Percentiles rank a stretch among this genome's conserved stretches.
These are phyloP conservation scores for Arothron firmamentum DNA, from an alignment of 2,113 vertebrate species.

Conservation along the genomic window DNA sequence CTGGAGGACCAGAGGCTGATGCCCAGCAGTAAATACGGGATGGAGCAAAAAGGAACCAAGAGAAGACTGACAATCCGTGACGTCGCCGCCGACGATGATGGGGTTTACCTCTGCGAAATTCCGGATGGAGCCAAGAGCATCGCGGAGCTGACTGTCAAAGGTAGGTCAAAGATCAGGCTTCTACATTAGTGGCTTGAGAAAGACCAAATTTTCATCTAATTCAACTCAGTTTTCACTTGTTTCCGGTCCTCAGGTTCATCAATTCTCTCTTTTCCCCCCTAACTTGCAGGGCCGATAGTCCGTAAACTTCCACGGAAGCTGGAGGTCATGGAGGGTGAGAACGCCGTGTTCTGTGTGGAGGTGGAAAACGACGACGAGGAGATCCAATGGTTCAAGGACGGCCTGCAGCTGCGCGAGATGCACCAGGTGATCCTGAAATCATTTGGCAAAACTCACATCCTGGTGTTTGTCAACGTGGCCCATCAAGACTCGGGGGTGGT, in stretches of 20 bases:
- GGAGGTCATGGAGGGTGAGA: constrained; percentile 91
- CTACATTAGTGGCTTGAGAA: neutral
- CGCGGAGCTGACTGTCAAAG: constrained; percentile 88
- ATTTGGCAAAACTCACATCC: constrained; percentile 87
- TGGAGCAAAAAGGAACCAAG: constrained; percentile 83
- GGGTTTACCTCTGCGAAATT: constrained; percentile 94
- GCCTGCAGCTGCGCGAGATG: constrained; percentile 77
- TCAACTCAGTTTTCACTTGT: neutral
- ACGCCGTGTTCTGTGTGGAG: constrained; percentile 89
- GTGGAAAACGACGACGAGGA: constrained; percentile 77
- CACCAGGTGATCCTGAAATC: constrained; percentile 82
- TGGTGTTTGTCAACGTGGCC: constrained; percentile 87
- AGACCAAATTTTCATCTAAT: neutral
- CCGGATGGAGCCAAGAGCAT: constrained; percentile 87
- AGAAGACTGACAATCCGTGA: constrained; percentile 85
- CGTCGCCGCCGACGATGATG: constrained; percentile 83
- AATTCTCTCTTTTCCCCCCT: neutral
- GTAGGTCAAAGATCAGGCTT: constrained; percentile 30
- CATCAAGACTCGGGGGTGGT: constrained; percentile 85
- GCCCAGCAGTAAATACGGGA: constrained; percentile 85
- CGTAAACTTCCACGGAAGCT: constrained; percentile 86
- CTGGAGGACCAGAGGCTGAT: constrained; percentile 88
- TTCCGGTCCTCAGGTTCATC: too few relatives aligned
- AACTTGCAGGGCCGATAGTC: constrained; percentile 64
- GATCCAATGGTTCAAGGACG: constrained; percentile 84